Evolutionary conservation across 2,888 invertebrate species (phyloP), one percentile per base, ranked within the genome.

Genomic region (Amphipoea oculea): DNA sequence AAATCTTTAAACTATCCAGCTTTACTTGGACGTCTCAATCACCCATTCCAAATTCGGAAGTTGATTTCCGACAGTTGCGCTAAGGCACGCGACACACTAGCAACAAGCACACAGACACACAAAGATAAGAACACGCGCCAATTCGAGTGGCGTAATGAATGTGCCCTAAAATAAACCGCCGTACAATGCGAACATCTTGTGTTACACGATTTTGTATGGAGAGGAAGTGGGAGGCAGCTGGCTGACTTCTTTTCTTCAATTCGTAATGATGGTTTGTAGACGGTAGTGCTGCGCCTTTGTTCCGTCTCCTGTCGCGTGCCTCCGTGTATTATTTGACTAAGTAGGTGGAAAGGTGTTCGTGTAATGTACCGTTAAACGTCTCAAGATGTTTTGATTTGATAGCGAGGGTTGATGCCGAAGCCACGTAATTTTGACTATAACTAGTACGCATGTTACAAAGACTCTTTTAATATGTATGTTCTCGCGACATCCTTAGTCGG

Each of bases 171-270:
- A 95, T 95, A 95, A 95, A 95, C 94, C 93, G 92, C 86, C 88
- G 88, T 92, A 95, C 95, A 96, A 94, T 91, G 89, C 92, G 91
- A 77, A 91, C 96, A 94, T 96, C 96, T 97, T 96, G 95, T 95
- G 94, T 97, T 97, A 96, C 96, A 94, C 92, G 89, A 93, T 90
- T 95, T 96, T 96, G 96, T 95, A 95, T 92, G 92, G 79, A 93
- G 90, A 96, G 96, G 96, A 97, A 96, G 96, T 96, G 93, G 96
- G 96, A 95, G 95, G 95, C 96, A 96, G 96, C 96, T 96, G 96
- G 93, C 76, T 93, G 93, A 94, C 94, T 95, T 95, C 94, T 94
- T 95, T 94, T 94, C 94, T 94, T 94, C 91, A 90, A 87, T 62
- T 91, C 92, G 94, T 96, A 96, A 96, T 96, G 96, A 96, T 96